Evolutionary conservation across 2,113 vertebrate species (phyloP).

Genomic region (Sclerurus mexicanus): DNA sequence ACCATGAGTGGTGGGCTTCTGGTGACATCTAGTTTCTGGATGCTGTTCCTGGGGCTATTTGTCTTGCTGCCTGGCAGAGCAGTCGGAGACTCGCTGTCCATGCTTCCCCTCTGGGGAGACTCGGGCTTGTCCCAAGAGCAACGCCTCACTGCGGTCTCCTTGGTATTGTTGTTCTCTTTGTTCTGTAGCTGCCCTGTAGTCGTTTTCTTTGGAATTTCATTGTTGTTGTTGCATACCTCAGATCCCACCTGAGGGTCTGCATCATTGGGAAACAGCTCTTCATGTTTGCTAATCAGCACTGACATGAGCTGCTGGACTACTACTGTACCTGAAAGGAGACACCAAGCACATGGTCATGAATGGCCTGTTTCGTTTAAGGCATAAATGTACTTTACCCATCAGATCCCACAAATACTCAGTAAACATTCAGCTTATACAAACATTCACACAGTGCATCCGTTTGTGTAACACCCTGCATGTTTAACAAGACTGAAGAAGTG

Average conservation of each 20-base stretch:
- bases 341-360: background rate
- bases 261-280: slow-evolving; percentile 85
- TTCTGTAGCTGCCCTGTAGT: slow-evolving; percentile 79
- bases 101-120: slow-evolving; percentile 77
- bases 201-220: slow-evolving; percentile 75
- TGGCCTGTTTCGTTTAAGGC: background rate
- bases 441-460: background rate
- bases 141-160: slow-evolving; percentile 69
- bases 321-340: slow-evolving; percentile 82
- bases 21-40: slow-evolving; percentile 82
- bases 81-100: slow-evolving; percentile 79
- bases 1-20: slow-evolving; percentile 88
- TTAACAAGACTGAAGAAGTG: background rate
- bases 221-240: slow-evolving; percentile 88
- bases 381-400: background rate
- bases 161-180: slow-evolving; percentile 88
- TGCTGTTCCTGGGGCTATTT: slow-evolving; percentile 83
- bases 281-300: slow-evolving; percentile 90
- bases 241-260: slow-evolving; percentile 70
- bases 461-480: background rate
- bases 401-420: background rate
- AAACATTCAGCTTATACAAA: background rate
- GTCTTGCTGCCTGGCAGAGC: slow-evolving; percentile 74
- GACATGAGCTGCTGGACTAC: slow-evolving; percentile 98
- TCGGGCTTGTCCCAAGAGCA: slow-evolving; percentile 90